Evolutionary conservation across 2,888 invertebrate genomes (phyloP).

Genomic region (Mantis religiosa): DNA sequence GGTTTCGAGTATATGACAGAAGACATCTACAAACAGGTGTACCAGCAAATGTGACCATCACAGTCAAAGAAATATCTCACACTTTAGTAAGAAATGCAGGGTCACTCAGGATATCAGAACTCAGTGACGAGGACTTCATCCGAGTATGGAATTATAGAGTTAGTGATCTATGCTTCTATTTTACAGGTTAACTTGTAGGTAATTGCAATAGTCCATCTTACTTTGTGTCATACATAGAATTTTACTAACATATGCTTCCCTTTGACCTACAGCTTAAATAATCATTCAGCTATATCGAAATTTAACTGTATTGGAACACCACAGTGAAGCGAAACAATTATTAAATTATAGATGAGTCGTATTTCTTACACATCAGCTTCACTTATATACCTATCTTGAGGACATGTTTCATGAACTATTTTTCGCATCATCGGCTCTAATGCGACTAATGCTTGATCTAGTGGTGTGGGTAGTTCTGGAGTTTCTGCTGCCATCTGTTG

Average conservation of each 20-base stretch:
- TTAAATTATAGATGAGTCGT: too few species aligned
- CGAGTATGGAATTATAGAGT: slow-evolving; percentile 45
- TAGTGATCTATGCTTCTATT: neutral
- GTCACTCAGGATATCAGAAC: slow-evolving; percentile 49
- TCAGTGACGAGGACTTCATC: slow-evolving; percentile 53
- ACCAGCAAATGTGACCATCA: slow-evolving; percentile 51
- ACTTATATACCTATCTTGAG: too few species aligned
- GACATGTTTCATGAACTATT: too few species aligned
- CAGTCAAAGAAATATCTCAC: slow-evolving; percentile 50
- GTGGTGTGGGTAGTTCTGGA: too few species aligned
- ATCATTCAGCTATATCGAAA: neutral
- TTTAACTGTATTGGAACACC: too few species aligned
- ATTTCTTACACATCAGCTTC: too few species aligned
- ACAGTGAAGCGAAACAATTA: too few species aligned
- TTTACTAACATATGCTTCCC: neutral
- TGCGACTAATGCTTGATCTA: too few species aligned
- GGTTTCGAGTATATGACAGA: slow-evolving; percentile 48
- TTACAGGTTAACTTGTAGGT: neutral
- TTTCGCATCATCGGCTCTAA: too few species aligned
- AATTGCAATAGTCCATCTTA: neutral
- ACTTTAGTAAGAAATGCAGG: slow-evolving; percentile 54
- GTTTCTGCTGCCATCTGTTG: too few species aligned
- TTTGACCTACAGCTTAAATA: neutral
- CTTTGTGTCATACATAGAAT: slow-evolving; percentile 26
- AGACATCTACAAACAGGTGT: slow-evolving; percentile 49